Percentiles rank a stretch among this genome's conserved stretches.
phyloP scores from a whole-genome alignment of 92 coral and sea anemone genomes.

The Epizoanthus stellaris region DNA sequence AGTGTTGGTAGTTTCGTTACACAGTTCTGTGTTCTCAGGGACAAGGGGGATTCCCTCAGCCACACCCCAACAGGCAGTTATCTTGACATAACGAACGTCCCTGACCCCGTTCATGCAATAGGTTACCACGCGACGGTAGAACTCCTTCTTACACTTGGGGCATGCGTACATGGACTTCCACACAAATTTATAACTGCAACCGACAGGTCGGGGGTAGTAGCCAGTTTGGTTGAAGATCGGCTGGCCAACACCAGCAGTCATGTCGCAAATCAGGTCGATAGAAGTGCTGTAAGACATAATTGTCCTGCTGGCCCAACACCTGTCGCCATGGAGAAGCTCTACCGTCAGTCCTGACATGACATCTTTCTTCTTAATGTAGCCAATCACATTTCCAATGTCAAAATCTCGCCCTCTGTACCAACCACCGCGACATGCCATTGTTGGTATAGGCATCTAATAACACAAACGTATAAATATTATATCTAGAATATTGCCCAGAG shows the following conservation, averaged over 20 bases:
- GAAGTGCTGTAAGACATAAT: constrained; percentile 31
- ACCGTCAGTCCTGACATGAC: constrained; percentile 71
- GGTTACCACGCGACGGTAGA: constrained; percentile 57
- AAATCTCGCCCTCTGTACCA: constrained; percentile 56
- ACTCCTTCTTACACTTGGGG: constrained; percentile 68
- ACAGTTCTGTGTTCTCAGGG: not conserved
- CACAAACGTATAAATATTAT: not conserved
- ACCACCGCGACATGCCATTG: constrained; percentile 75
- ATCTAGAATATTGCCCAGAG: not conserved
- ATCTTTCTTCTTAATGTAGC: constrained; percentile 64
- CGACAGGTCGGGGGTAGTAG: not conserved
- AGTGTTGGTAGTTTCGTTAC: constrained; percentile 36
- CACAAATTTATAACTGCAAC: constrained; percentile 62
- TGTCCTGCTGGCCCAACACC: constrained; percentile 29
- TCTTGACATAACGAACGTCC: constrained; percentile 56
- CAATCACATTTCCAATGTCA: constrained; percentile 78
- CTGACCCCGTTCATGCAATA: constrained; percentile 72
- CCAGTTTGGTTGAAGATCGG: constrained; percentile 62
- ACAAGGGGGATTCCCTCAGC: constrained; percentile 17
- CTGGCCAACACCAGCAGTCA: constrained; percentile 79
- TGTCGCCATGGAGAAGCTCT: constrained; percentile 76
- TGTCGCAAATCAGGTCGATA: constrained; percentile 75
- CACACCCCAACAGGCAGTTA: constrained; percentile 77
- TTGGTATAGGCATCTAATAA: constrained; percentile 44
- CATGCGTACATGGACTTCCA: constrained; percentile 92